Base-by-base conservation (phyloP, 2,888 invertebrate species). In the Cosmia pyralina region DNA sequence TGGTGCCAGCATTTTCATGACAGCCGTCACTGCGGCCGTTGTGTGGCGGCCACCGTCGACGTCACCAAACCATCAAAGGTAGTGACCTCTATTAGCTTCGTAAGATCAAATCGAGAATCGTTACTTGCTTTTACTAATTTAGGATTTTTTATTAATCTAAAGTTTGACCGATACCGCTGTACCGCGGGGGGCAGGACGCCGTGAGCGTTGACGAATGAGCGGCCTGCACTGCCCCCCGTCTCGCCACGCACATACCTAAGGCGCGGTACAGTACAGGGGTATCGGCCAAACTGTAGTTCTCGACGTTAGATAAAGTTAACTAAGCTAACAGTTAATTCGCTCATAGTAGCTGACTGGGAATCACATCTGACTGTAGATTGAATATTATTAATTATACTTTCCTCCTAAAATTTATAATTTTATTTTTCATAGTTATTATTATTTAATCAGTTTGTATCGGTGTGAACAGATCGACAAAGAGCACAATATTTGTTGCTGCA, bases 291-390 rank as follows among this genome's bases (percentile, higher is more conserved):
- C 1, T 50, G 19, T 28, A 0, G 4, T n/a, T 34, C 6, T 10
- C 4, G 0, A 57, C 11, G 2, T 34, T n/a, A 65, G 15, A 11
- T 53, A 34, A 34, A 64, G 17, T 10, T 5, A n/a, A 10, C 15
- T 17, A n/a, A 34, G 19, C 10, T 34, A 17, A 38, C 7, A 17
- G 22, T 66, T 15, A 11, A 46, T 34, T 17, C 44, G 2, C 67
- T n/a, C 46, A 66, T 34, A 44, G 8, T 5, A 28, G 5, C 55
- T 69, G 15, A 69, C 34, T 50, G 15, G 69, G 50, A 77, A 44
- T 46, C 22, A 15, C 77, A 58, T 69, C 57, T 44, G 34, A 77
- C 70, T 3, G 6, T 15, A 58, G 17, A 38, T 57, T 22, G 5
- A 38, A 46, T 72, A 75, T 62, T 22, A 0, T n/a, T 46, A 55